Evolutionary conservation across 2,888 invertebrate species (phyloP), one percentile per base, ranked within the genome.

Genomic region (Asteroscopus sphinx): DNA sequence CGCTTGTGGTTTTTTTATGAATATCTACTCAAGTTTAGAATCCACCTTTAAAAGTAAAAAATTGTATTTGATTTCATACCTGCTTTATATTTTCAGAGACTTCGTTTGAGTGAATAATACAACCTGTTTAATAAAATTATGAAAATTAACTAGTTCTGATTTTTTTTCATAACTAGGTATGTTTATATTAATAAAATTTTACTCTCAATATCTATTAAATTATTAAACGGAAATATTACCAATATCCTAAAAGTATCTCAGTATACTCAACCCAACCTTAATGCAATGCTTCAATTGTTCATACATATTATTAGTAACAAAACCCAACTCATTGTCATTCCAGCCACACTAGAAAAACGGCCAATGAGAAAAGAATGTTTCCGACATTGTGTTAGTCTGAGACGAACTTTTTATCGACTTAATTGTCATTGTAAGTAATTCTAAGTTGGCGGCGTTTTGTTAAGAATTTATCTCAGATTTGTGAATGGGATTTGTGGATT

Each of bases 241-340:
- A 35, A 64, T 61, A 28, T 59, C 40, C 71, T 73, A 53, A 68
- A 39, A 60, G 12, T 32, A 13, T 12, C 26, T 28, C 33, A 8
- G 49, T 25, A 42, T 44, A 62, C 66, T 59, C 53, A 58, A 61
- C 47, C 12, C 17, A 53, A 56, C 44, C 46, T 13, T 35, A 76
- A 49, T 60, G 70, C 60, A 65, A 62, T 59, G 52, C 41, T 16
- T 55, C 73, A 48, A 76, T 76, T 73, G 77, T 76, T 72, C 61
- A 37, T 51, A 58, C 56, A 37, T 58, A 60, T 54, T 66, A 73
- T 57, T 44, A 57, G 16, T n/a, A 13, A 58, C 36, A 72, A 68
- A 79, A 79, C 79, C 40, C 9, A 5, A 26, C 15, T 45, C 80
- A 79, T 78, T 79, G 79, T 79, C 70, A 57, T 57, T 48, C 30